Evolutionary conservation across 64 coral and sea anemone genomes (phyloP), one percentile per base, ranked within the genome.

Genomic region (Montipora capricornis): DNA sequence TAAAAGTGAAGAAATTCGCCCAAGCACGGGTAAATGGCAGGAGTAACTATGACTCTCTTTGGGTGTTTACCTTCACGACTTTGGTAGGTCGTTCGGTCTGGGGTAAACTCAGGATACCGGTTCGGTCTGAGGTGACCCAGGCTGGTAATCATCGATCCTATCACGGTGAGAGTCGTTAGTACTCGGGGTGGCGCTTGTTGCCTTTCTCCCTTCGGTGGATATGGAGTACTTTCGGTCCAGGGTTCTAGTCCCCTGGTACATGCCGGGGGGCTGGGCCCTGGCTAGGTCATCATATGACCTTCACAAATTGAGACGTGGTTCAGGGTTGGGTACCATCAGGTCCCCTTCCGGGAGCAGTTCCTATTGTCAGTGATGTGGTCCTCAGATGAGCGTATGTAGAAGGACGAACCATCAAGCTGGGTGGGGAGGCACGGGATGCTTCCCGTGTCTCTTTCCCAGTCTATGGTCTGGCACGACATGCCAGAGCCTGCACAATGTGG

Each of bases 1-100:
- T 57, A 6, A 57, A 57, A 11, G 53, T 57, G 53, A 8, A 57
- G 53, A 57, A 57, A 57, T 57, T 57, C 53, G 53, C 6, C 6
- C 6, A 57, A 57, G 53, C 53, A 11, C 53, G 53, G 53, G 3
- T 8, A 6, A 57, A 57, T 5, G 53, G 53, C 5, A 11, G 4
- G 53, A 74, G 71, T 74, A 74, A 74, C 71, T 74, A 74, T 74
- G 71, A 74, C 71, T 74, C 71, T 74, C 71, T 74, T 70, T n/a
- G 6, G 68, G 13, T 1, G 17, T 9, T 6, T 5, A 19, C 68
- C 68, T 70, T 19, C 14, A 70, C 68, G 68, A 37, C 0, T 37
- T 37, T 37, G 37, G 37, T 37, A 37, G 37, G 37, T 37, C 37
- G 37, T 37, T 37, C 2, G 37, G 37, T 37, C 37, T 37, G 37